Base-by-base conservation (phyloP, 2,797 vertebrate species). In the Sebastes ruberrimus region DNA sequence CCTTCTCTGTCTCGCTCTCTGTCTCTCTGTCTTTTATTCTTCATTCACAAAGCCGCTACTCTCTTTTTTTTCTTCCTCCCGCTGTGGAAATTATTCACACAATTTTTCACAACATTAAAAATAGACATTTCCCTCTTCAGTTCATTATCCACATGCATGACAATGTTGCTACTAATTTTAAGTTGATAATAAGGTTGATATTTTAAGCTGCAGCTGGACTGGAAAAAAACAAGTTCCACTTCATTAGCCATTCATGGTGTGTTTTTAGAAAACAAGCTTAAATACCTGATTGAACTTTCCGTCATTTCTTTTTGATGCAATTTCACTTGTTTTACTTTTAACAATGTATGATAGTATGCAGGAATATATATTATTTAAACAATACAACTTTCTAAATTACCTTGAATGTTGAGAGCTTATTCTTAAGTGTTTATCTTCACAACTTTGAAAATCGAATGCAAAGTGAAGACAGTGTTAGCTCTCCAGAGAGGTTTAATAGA, bases 71-170 rank as follows among this genome's bases (percentile, higher is more conserved):
- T 35, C 1, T 79, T 61, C 55, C 69, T 57, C 8, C 42, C 28
- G n/a, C 63, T 57, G 32, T 73, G 22, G 30, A 78, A 76, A 82
- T 77, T 71, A 38, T 69, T 74, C 68, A 35, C 71, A 74, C 14
- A 7, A 7, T 73, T 81, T 69, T 67, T 69, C 23, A 7, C 20
- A 66, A 33, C 35, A 67, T 77, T 74, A 78, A 71, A 86, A 73
- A 88, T 63, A 83, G 57, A 74, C 46, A 42, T 67, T 22, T 80
- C 5, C 28, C 18, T 62, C 38, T 69, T 63, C 63, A 14, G 6
- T 71, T 89, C 55, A 81, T 85, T 83, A 81, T 87, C 30, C 25
- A 14, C 32, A 42, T 72, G 56, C 74, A 67, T 78, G 32, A 68
- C 66, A 71, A 32, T 27, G 61, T 71, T 71, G 59, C 76, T 64